Conservation (phyloP, 2,888 invertebrate genomes). For the Scaptomyza flava region DNA sequence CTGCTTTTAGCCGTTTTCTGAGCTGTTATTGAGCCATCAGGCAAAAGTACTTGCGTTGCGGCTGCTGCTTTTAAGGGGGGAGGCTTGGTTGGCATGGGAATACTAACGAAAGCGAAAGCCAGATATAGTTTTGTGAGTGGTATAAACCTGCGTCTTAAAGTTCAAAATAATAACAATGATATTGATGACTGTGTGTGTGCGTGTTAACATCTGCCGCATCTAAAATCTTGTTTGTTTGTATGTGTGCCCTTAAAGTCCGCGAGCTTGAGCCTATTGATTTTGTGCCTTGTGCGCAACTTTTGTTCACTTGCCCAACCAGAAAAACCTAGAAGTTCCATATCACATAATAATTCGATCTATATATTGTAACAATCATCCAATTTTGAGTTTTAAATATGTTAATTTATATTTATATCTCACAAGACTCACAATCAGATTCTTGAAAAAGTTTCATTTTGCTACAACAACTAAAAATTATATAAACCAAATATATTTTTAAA, state of each 20-base stretch:
- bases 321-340: slow-evolving; percentile 3
- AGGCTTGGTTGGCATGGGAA: background rate
- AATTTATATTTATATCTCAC: too few relatives aligned
- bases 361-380: background rate
- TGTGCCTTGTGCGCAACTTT: slow-evolving; percentile 8
- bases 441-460: background rate
- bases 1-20: slow-evolving; percentile 19
- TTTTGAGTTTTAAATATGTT: background rate
- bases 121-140: background rate
- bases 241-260: background rate
- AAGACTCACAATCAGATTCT: background rate
- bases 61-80: slow-evolving; percentile 1
- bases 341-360: background rate
- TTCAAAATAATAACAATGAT: slow-evolving; percentile 28
- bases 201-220: slow-evolving; percentile 28
- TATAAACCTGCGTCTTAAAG: slow-evolving; percentile 27
- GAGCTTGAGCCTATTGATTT: slow-evolving; percentile 37
- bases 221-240: background rate
- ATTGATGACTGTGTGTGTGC: slow-evolving; percentile 12
- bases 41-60: slow-evolving; percentile 29
- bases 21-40: slow-evolving; percentile 36
- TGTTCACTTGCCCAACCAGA: background rate
- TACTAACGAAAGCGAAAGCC: background rate
- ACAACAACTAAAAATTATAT: background rate
- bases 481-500: too few relatives aligned